Conservation (phyloP, 2,888 invertebrate species). For the Hedychridium roseum region DNA sequence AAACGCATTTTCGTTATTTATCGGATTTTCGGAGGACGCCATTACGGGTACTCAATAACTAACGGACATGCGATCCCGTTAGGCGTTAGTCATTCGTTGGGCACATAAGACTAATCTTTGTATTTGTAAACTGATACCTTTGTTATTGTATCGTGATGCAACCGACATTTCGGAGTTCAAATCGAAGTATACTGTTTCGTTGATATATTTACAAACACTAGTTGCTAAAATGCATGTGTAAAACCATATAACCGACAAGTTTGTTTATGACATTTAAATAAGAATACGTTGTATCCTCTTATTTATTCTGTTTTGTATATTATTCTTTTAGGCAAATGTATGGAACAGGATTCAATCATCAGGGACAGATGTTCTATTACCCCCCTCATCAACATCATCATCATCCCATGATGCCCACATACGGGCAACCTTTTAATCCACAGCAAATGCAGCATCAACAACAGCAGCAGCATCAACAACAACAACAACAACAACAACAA, state of each 20-base stretch:
- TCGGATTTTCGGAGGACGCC: no score
- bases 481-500: constrained; percentile 39
- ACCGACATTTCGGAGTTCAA: no score
- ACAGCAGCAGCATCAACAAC: constrained; percentile 36
- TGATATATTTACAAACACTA: no score
- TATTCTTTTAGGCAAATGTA: constrained; percentile 53
- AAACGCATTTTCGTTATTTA: background rate
- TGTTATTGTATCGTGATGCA: no score
- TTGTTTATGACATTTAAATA: background rate
- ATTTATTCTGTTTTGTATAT: background rate
- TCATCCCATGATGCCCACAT: constrained; percentile 57
- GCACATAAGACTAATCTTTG: no score
- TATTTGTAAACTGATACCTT: no score
- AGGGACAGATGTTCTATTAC: constrained; percentile 58
- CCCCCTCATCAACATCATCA: no score
- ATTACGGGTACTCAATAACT: no score
- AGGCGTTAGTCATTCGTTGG: no score
- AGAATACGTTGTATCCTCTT: constrained; percentile 1
- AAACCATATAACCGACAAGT: background rate
- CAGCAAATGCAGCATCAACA: constrained; percentile 47
- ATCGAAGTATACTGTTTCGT: no score
- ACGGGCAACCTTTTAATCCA: constrained; percentile 54
- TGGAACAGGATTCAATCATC: constrained; percentile 51
- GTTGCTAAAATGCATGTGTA: no score
- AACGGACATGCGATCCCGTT: no score